A percentile compares a stretch with the other conserved stretches of the same genome.
Evolutionary conservation across 2,113 vertebrate genomes (phyloP).

Genomic region (Cathartes aura): DNA sequence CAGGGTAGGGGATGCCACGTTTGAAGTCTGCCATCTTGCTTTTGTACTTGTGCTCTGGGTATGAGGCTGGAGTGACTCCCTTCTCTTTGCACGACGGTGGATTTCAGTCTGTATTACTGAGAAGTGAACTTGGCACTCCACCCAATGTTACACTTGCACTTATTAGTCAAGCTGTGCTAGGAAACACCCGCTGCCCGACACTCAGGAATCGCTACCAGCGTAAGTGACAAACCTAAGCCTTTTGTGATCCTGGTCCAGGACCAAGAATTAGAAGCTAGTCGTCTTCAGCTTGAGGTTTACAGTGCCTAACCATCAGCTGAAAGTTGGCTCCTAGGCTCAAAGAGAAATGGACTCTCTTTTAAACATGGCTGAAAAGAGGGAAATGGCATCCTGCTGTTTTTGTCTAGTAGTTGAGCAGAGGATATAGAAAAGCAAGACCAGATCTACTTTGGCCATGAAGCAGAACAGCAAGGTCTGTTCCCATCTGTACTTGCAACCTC

Average conservation of each 20-base stretch:
- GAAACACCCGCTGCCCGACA: accelerated
- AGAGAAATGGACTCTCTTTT: background rate
- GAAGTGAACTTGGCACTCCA: background rate
- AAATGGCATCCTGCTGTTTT: background rate
- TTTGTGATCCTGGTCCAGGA: background rate
- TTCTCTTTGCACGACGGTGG: accelerated
- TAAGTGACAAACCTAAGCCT: background rate
- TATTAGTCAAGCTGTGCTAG: background rate
- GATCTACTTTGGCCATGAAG: background rate
- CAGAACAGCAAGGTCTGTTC: background rate
- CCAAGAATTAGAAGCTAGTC: background rate
- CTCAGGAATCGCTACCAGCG: accelerated
- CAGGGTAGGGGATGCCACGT: accelerated
- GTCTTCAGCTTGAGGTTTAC: background rate
- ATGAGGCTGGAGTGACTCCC: background rate
- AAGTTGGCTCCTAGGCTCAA: accelerated
- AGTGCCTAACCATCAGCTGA: background rate
- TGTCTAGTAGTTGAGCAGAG: background rate
- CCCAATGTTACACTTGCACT: background rate
- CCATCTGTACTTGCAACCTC: background rate
- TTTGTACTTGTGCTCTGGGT: background rate
- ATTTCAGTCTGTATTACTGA: background rate
- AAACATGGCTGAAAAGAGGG: background rate
- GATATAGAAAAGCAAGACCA: background rate
- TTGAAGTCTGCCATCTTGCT: background rate